Evolutionary conservation across 1,140 invertebrate genomes (phyloP).

Genomic region (Cepaea nemoralis): DNA sequence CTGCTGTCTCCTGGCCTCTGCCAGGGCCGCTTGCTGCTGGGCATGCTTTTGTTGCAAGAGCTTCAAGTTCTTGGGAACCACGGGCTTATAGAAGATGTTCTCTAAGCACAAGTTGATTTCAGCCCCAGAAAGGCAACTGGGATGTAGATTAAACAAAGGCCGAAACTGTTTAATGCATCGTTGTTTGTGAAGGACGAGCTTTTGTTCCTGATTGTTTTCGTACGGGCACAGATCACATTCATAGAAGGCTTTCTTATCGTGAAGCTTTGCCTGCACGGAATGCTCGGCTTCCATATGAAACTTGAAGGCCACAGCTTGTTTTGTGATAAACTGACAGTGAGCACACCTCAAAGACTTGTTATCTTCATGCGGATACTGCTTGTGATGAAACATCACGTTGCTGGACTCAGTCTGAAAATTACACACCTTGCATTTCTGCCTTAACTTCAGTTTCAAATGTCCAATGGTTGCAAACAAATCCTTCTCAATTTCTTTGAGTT

Average conservation of each 20-base stretch:
- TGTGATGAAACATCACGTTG: slow-evolving; percentile 88
- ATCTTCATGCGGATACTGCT: slow-evolving; percentile 92
- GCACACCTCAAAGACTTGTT: slow-evolving; percentile 79
- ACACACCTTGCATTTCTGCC: slow-evolving; percentile 89
- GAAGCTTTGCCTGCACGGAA: slow-evolving; percentile 84
- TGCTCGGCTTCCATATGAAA: slow-evolving; percentile 93
- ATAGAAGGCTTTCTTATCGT: slow-evolving; percentile 87
- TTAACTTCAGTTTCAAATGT: slow-evolving; percentile 83
- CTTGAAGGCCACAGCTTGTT: slow-evolving; percentile 87
- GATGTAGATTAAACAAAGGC: slow-evolving; percentile 86
- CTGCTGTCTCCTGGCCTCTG: slow-evolving; percentile 33
- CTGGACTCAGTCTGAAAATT: slow-evolving; percentile 92
- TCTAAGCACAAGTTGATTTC: slow-evolving; percentile 65
- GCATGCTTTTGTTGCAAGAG: slow-evolving; percentile 32
- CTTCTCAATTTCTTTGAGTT: slow-evolving; percentile 83
- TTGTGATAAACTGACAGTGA: slow-evolving; percentile 89
- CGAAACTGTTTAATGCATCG: slow-evolving; percentile 92
- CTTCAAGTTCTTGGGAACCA: slow-evolving; percentile 45
- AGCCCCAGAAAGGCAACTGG: slow-evolving; percentile 68
- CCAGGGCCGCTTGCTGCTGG: slow-evolving; percentile 29
- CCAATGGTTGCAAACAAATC: slow-evolving; percentile 77
- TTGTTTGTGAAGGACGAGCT: slow-evolving; percentile 88
- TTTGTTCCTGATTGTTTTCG: slow-evolving; percentile 94
- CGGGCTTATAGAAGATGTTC: slow-evolving; percentile 58
- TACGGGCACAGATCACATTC: slow-evolving; percentile 94